Base-by-base conservation (phyloP, 2,797 vertebrate species). In the Leptoclinus maculatus region DNA sequence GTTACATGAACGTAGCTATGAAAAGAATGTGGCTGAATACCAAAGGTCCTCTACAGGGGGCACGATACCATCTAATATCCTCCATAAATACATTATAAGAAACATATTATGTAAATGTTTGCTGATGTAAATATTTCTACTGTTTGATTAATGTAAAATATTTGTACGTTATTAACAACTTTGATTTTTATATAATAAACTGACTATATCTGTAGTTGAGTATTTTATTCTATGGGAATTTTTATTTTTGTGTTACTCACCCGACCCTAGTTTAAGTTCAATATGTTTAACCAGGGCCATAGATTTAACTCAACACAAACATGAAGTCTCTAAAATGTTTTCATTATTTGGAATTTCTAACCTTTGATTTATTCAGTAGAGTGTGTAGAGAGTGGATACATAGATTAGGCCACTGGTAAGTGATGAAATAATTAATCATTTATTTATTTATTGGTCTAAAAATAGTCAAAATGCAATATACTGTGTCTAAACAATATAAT, bases 171-270 rank as follows among this genome's bases (percentile, higher is more conserved):
- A 74, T 80, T 71, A 71, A 38, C 36, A 78, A 49, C 23, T 71
- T 41, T 16, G 4, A 2, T 25, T 77, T 83, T 81, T 82, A 57
- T 83, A 66, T 32, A 87, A 81, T 88, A 87, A 90, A 89, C 5
- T 36, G 5, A 78, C n/a, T 49, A 63, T 53, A 80, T 74, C 34
- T 74, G 3, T 59, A 0, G 19, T 54, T 51, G 16, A 51, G 21
- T 66, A 9, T 63, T 57, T 45, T 43, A 47, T 70, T 5, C 7
- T 51, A 25, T 71, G 11, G 5, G 2, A 17, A 14, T 41, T 19
- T n/a, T 49, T 2, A 38, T 71, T 47, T 73, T 3, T 12, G 3
- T 51, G n/a, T 62, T 8, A 25, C 3, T 39, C 21, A 25, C 1
- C 19, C 29, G 17, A 54, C 9, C 9, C 4, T 4, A 23, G 21